A percentile compares a stretch with the other conserved stretches of the same genome.
Evolutionary conservation across 2,888 invertebrate species (phyloP).

Genomic region (Esperia sulphurella): DNA sequence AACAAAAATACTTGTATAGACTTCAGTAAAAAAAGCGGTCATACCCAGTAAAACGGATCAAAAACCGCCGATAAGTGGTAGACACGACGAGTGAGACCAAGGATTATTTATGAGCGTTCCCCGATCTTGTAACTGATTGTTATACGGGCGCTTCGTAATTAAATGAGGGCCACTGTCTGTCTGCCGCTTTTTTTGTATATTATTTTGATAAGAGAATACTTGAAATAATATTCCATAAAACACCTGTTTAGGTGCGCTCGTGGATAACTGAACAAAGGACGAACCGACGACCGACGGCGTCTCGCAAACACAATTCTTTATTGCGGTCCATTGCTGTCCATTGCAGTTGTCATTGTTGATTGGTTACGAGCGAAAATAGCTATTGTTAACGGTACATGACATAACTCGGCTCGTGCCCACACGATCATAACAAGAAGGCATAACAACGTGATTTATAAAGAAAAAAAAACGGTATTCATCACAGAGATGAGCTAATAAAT

Average conservation of each 20-base stretch:
- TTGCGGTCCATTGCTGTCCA: conserved; percentile 47
- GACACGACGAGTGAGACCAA: conserved; percentile 24
- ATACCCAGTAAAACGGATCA: conserved; percentile 18
- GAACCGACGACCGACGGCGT: conserved; percentile 21
- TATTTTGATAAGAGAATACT: conserved; percentile 18
- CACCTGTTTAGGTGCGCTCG: conserved; percentile 51
- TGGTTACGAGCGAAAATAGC: conserved; percentile 50
- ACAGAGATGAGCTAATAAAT: conserved; percentile 29
- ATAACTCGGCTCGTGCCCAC: conserved; percentile 49
- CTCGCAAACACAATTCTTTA: conserved; percentile 51
- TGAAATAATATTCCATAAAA: conserved; percentile 39
- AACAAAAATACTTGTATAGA: conserved; percentile 24
- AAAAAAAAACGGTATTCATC: conserved; percentile 38
- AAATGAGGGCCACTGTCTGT: conserved; percentile 53
- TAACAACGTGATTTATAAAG: conserved; percentile 33
- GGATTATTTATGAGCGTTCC: conserved; percentile 41
- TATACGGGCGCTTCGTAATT: conserved; percentile 56
- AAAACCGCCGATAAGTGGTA: conserved; percentile 11
- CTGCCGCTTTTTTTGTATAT: conserved; percentile 14
- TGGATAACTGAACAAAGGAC: conserved; percentile 49
- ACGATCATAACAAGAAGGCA: conserved; percentile 34
- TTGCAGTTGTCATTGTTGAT: conserved; percentile 55
- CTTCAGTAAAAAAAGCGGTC: background rate
- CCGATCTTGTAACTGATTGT: conserved; percentile 47
- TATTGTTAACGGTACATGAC: conserved; percentile 52